A percentile compares a stretch with the other conserved stretches of the same genome.
These are phyloP conservation scores for Cebus imitator DNA, from an alignment of 2,113 vertebrate species.

Conservation along the genomic window DNA sequence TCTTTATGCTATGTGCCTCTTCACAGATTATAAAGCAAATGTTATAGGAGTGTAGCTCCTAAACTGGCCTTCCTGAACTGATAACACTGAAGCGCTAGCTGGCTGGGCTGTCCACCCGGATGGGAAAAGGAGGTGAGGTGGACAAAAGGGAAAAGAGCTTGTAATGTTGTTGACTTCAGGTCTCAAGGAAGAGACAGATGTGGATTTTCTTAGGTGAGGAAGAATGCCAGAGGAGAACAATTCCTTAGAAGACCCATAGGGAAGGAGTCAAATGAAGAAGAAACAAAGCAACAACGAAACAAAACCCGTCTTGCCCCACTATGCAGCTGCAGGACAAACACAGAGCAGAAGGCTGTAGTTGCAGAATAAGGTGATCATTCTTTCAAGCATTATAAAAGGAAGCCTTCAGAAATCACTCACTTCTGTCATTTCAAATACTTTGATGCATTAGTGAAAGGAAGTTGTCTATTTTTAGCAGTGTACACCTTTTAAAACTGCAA, in stretches of 20 bases:
- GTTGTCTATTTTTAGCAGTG: not conserved
- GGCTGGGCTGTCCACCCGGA: too few species aligned
- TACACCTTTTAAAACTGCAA: not conserved
- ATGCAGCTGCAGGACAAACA: too few species aligned
- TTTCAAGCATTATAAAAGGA: not conserved
- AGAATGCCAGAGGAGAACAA: not conserved
- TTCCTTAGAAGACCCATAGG: not conserved
- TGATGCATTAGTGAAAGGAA: not conserved
- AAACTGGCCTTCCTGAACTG: not conserved
- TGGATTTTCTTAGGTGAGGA: not conserved
- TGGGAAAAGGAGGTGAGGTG: fast-evolving
- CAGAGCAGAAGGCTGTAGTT: too few species aligned
- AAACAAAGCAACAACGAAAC: not conserved
- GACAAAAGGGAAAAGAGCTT: not conserved
- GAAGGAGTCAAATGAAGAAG: not conserved
- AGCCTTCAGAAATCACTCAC: not conserved
- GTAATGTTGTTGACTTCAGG: not conserved
- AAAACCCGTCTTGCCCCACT: fast-evolving
- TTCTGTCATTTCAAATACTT: not conserved
- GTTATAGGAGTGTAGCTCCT: fast-evolving
- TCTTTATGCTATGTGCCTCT: not conserved
- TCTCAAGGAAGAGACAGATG: not conserved
- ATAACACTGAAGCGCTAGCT: too few species aligned
- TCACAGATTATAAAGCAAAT: not conserved
- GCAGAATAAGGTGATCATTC: fast-evolving